Evolutionary conservation across 2,797 vertebrate species (phyloP).

Genomic region (Ataeniobius toweri): DNA sequence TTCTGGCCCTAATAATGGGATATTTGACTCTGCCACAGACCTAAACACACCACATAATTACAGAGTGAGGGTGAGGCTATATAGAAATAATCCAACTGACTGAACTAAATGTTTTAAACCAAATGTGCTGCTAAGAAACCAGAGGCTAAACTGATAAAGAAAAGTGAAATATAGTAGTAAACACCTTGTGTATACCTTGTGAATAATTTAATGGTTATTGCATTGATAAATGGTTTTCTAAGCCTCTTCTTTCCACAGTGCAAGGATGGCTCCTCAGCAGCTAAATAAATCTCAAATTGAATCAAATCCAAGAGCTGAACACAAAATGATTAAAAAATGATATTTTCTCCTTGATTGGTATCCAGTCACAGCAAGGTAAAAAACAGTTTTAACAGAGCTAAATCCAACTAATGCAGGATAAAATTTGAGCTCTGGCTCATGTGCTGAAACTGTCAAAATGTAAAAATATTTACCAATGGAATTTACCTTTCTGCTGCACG

Average conservation of each 20-base stretch:
- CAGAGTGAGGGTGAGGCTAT: neutral
- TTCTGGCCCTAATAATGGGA: neutral
- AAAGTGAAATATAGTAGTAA: slow-evolving; percentile 36
- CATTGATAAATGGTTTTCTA: slow-evolving; percentile 42
- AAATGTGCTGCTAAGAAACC: slow-evolving; percentile 32
- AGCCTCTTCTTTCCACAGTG: slow-evolving; percentile 25
- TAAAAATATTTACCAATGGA: slow-evolving; percentile 29
- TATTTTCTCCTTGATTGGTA: slow-evolving; percentile 8
- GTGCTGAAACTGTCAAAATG: slow-evolving; percentile 33
- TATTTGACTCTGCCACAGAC: neutral
- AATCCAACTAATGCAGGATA: slow-evolving; percentile 29
- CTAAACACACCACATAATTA: neutral
- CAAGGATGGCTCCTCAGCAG: slow-evolving; percentile 21
- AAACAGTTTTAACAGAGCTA: slow-evolving; percentile 33
- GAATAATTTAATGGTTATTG: slow-evolving; percentile 34
- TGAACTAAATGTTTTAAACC: neutral
- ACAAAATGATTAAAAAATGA: slow-evolving; percentile 24
- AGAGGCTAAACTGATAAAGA: slow-evolving; percentile 23
- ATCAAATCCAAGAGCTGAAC: slow-evolving; percentile 28
- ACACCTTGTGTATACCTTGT: slow-evolving; percentile 28
- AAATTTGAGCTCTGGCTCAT: slow-evolving; percentile 18
- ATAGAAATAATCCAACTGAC: neutral
- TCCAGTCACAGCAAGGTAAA: slow-evolving; percentile 31
- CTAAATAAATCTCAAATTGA: slow-evolving; percentile 14
- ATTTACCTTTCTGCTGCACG: slow-evolving; percentile 44